These are phyloP conservation scores for Argyrosomus regius DNA, from an alignment of 2,797 vertebrate genomes.

Conservation along the genomic window DNA sequence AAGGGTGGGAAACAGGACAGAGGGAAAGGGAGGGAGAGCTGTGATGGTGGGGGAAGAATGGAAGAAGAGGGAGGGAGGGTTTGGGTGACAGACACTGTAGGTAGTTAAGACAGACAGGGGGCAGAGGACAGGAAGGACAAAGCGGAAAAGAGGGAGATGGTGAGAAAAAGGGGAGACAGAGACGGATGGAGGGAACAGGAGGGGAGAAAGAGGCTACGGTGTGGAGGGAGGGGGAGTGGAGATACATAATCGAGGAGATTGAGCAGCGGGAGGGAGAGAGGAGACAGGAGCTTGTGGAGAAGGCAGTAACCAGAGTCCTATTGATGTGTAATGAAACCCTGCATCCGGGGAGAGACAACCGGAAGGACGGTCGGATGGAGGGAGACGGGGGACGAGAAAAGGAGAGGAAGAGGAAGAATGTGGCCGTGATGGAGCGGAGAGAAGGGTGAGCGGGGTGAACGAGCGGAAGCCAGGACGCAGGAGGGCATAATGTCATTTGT, in stretches of 20 bases:
- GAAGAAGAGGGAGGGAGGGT: conserved; percentile 17
- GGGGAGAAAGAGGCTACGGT: conserved; percentile 31
- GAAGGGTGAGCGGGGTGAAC: conserved; percentile 38
- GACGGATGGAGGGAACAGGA: conserved; percentile 57
- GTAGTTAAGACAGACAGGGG: conserved; percentile 55
- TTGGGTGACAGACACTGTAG: conserved; percentile 50
- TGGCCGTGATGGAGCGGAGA: conserved; percentile 24
- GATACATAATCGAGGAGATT: conserved; percentile 69
- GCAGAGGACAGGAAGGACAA: conserved; percentile 70
- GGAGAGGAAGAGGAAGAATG: conserved; percentile 41
- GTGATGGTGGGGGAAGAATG: conserved; percentile 18
- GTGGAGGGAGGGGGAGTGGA: conserved; percentile 26
- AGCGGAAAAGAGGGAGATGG: conserved; percentile 53
- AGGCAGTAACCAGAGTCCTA: conserved; percentile 74
- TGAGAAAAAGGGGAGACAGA: conserved; percentile 51
- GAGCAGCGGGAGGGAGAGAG: conserved; percentile 40
- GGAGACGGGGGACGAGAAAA: conserved; percentile 21
- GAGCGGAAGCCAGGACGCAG: conserved; percentile 56
- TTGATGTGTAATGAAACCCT: conserved; percentile 79
- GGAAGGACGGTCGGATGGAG: conserved; percentile 62
- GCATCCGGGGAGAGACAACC: conserved; percentile 45
- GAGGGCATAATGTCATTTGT: conserved; percentile 74
- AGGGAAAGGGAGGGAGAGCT: conserved; percentile 31
- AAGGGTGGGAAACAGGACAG: conserved; percentile 45
- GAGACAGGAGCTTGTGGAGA: conserved; percentile 64